Evolutionary conservation across 2,888 invertebrate genomes (phyloP).

Genomic region (Cryptosula pallasiana): DNA sequence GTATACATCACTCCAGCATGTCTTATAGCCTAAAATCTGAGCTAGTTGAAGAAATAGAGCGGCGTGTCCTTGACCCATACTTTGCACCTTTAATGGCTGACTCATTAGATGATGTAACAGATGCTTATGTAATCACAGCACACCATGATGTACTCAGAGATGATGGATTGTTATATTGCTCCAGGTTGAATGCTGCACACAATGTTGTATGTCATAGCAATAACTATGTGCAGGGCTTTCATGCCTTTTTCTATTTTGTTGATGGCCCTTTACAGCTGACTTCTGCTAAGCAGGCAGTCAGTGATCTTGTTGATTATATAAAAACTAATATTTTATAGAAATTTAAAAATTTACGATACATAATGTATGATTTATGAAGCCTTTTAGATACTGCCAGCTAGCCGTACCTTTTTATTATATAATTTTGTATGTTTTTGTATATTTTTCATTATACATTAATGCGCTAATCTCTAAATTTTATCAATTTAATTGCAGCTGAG

Average conservation of each 20-base stretch:
- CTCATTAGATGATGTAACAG: constrained; percentile 39
- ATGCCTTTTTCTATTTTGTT: constrained; percentile 31
- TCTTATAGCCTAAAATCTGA: constrained; percentile 15
- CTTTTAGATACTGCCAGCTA: too few relatives aligned
- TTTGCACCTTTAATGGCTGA: constrained; percentile 48
- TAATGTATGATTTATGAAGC: too few relatives aligned
- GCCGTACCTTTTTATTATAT: too few relatives aligned
- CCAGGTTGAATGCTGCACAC: background rate
- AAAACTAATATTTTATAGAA: constrained; percentile 24
- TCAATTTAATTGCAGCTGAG: too few relatives aligned
- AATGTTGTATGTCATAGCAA: background rate
- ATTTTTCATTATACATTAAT: too few relatives aligned
- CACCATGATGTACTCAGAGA: constrained; percentile 53
- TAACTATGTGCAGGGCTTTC: constrained; percentile 20
- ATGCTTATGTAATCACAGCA: constrained; percentile 48
- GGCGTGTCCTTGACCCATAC: constrained; percentile 37
- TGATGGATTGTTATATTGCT: constrained; percentile 50
- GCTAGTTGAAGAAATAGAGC: constrained; percentile 24
- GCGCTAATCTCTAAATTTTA: too few relatives aligned
- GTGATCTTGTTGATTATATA: constrained; percentile 33
- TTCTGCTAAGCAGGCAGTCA: constrained; percentile 33
- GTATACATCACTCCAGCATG: background rate
- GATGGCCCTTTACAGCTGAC: constrained; percentile 34
- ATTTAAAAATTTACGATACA: background rate
- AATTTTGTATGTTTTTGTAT: too few relatives aligned